Evolutionary conservation across 2,888 invertebrate genomes (phyloP).

Genomic region (Theodoxus fluviatilis): DNA sequence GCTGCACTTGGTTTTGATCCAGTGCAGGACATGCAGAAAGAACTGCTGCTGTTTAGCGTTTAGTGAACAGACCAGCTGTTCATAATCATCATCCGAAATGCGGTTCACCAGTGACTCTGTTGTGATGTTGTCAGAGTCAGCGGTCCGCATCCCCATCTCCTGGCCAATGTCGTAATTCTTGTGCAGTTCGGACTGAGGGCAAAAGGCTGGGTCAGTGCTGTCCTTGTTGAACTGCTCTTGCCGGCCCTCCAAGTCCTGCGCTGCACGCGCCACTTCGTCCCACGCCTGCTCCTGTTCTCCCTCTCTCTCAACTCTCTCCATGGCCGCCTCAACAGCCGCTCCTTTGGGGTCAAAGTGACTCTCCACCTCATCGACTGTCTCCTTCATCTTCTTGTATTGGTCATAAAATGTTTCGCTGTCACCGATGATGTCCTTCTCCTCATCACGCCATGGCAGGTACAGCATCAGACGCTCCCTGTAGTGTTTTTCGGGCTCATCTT

Average conservation of each 20-base stretch:
- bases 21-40: conserved; percentile 6
- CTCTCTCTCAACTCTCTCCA: not conserved
- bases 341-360: too few species aligned
- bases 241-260: conserved; percentile 11
- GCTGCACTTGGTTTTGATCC: conserved; percentile 10
- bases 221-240: not conserved
- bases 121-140: not conserved
- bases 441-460: too few species aligned
- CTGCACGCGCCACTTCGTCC: conserved; percentile 3
- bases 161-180: not conserved
- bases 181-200: not conserved
- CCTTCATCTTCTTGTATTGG: too few species aligned
- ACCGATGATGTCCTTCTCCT: too few species aligned
- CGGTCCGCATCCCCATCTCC: not conserved
- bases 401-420: too few species aligned
- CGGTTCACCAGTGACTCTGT: not conserved
- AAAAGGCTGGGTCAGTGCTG: not conserved
- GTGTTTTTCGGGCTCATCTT: too few species aligned
- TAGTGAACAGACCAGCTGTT: not conserved
- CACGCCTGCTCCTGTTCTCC: not conserved
- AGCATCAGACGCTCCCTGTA: too few species aligned
- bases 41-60: not conserved
- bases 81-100: not conserved
- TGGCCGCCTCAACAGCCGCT: not conserved
- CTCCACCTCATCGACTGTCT: too few species aligned